These are phyloP conservation scores for Takifugu rubripes DNA, from an alignment of 2,797 vertebrate species.

Conservation along the genomic window DNA sequence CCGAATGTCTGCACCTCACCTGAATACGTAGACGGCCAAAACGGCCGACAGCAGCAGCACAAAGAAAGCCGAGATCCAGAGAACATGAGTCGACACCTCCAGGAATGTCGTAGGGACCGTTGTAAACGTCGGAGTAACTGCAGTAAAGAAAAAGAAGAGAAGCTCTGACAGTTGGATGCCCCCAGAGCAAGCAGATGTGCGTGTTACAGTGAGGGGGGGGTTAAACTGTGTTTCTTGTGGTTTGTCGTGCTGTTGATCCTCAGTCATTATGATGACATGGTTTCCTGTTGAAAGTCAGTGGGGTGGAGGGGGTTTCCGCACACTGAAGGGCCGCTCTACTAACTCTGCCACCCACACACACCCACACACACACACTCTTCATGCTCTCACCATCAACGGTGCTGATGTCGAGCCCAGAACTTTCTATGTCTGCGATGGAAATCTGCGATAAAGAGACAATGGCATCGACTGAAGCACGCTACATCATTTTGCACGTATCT, in stretches of 20 bases:
- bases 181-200: constrained; percentile 2
- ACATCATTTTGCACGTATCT: not conserved
- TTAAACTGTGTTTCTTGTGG: constrained; percentile 56
- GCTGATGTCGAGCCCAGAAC: constrained; percentile 1
- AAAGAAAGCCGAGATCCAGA: constrained; percentile 50
- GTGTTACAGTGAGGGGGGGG: constrained; percentile 18
- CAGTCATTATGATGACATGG: constrained; percentile 46
- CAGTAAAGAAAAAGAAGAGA: constrained; percentile 7
- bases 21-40: constrained; percentile 46
- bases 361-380: constrained; percentile 4
- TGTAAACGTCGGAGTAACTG: constrained; percentile 2
- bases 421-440: not conserved
- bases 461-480: not conserved
- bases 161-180: not conserved
- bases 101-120: not conserved
- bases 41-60: constrained; percentile 33
- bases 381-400: constrained; percentile 16
- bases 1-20: constrained; percentile 30
- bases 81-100: not conserved
- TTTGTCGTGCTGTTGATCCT: constrained; percentile 41
- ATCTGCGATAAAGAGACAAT: constrained; percentile 20
- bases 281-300: constrained; percentile 59
- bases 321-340: constrained; percentile 15
- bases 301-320: constrained; percentile 30
- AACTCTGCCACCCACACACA: not conserved